Evolutionary conservation across 2,797 vertebrate genomes (phyloP).

Genomic region (Micromesistius poutassou): DNA sequence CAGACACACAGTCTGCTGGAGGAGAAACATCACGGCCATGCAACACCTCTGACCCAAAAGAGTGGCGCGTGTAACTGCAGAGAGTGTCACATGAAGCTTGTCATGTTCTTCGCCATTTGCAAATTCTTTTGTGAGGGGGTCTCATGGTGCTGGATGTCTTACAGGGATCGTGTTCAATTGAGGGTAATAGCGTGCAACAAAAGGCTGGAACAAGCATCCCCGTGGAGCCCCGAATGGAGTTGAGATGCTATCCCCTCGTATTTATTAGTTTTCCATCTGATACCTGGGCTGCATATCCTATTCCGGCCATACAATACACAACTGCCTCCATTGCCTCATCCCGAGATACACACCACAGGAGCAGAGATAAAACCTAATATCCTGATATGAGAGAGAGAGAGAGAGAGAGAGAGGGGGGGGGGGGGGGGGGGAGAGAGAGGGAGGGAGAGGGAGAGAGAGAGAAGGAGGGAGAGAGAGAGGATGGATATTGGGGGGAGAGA

Average conservation of each 20-base stretch:
- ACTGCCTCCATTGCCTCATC: neutral
- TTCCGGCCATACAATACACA: neutral
- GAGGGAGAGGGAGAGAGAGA: too few relatives aligned
- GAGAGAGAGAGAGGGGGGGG: too few relatives aligned
- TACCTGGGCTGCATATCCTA: neutral
- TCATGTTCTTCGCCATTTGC: neutral
- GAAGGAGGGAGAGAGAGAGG: too few relatives aligned
- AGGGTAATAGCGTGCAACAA: neutral
- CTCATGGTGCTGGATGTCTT: neutral
- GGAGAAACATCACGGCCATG: neutral
- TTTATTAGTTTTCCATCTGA: constrained; percentile 2
- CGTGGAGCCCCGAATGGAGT: neutral
- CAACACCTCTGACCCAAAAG: neutral
- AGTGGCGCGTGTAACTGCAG: neutral
- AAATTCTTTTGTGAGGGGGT: neutral
- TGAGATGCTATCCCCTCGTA: neutral
- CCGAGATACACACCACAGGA: neutral
- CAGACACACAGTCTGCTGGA: neutral
- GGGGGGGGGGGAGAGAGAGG: too few relatives aligned
- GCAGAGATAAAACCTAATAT: neutral
- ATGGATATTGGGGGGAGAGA: too few relatives aligned
- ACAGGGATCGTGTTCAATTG: neutral
- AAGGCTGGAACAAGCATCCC: neutral
- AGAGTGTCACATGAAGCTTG: neutral
- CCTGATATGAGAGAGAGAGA: neutral